Base-by-base conservation (phyloP, 1,140 invertebrate species). In the Heliconius himera region DNA sequence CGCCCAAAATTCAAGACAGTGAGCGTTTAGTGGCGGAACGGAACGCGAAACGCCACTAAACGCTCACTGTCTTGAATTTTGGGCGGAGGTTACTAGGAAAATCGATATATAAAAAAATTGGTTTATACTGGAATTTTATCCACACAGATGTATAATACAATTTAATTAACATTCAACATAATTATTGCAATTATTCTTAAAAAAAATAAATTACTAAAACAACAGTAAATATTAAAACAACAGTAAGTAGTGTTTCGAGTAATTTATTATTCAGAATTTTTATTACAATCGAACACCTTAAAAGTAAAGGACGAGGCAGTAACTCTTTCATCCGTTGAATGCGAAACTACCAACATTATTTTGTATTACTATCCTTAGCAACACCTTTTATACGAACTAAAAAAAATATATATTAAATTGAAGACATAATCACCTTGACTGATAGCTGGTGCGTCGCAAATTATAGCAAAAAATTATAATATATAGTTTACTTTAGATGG, bases 371-470 rank as follows among this genome's bases (percentile, higher is more conserved):
- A 38, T 74, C 77, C 36, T 29, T 22, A 73, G 33, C 11, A 73
- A 77, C 77, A 78, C 77, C 72, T 78, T 78, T 74, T 51, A 74
- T 41, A 51, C 16, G 22, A 41, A 49, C 56, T 54, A 73, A 70
- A 60, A 49, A 73, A 73, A 78, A 29, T 38, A 51, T n/a, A 54
- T 22, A 56, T n/a, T n/a, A 33, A 73, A 51, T 56, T 77, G 41
- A 71, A 78, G 38, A 78, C 46, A 74, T 74, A 74, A 78, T 78
- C 77, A 70, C 22, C 6, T 22, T 73, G 72, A 46, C 51, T 77
- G 81, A 79, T 77, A 71, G 78, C 54, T n/a, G 73, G 49, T 70
- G 77, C 74, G 20, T 74, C 70, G 74, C 73, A 80, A 81, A 82
- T 84, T 81, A 81, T 41, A 74, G 75, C 41, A 46, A 76, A 76